A percentile compares a stretch with the other conserved stretches of the same genome.
phyloP scores from a whole-genome alignment of 2,888 invertebrate species.

The Ochlodes sylvanus region DNA sequence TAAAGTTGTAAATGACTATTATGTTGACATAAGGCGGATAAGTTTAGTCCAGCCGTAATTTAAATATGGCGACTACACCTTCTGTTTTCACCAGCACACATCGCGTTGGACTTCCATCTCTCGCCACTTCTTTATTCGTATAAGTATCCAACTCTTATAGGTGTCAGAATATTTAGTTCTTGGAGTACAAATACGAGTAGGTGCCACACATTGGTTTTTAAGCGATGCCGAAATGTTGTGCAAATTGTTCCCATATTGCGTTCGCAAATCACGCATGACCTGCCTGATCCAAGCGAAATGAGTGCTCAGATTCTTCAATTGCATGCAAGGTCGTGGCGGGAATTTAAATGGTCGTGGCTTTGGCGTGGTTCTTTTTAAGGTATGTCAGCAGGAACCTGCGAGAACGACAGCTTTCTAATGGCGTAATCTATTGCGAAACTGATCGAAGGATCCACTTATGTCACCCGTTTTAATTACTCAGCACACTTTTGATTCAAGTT shows the following conservation, averaged over 20 bases:
- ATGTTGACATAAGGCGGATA: too few relatives aligned
- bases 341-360: conserved; percentile 54
- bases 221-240: neutral
- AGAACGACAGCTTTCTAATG: conserved; percentile 77
- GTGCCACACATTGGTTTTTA: neutral
- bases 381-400: conserved; percentile 73
- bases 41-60: too few relatives aligned
- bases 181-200: neutral
- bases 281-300: conserved; percentile 58
- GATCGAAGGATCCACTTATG: conserved; percentile 72
- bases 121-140: too few relatives aligned
- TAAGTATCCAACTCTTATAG: too few relatives aligned
- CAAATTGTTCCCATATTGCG: conserved; percentile 17
- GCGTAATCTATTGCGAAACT: conserved; percentile 76
- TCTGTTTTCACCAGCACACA: too few relatives aligned
- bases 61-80: too few relatives aligned
- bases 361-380: conserved; percentile 51
- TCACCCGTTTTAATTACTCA: conserved; percentile 75
- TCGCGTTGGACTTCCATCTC: too few relatives aligned
- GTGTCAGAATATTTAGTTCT: too few relatives aligned
- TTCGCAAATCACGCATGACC: conserved; percentile 50
- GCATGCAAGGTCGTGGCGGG: conserved; percentile 63
- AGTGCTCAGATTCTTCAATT: conserved; percentile 61
- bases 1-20: too few relatives aligned
- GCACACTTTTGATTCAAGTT: conserved; percentile 47